Evolutionary conservation across 2,797 vertebrate genomes (phyloP), one percentile per base, ranked within the genome.

Genomic region (Chrysolophus pictus): DNA sequence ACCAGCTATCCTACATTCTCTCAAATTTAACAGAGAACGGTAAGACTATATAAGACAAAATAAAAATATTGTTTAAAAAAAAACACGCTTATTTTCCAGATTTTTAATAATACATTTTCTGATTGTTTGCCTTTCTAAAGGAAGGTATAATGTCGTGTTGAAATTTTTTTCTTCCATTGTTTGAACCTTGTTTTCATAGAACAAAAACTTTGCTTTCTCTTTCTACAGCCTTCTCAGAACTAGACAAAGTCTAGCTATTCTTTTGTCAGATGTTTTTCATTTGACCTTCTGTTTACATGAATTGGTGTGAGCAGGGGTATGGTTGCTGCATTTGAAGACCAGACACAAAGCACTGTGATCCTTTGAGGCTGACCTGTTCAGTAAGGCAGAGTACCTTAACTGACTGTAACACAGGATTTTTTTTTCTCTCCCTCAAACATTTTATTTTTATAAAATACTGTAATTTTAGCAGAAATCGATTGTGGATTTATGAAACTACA

Each of bases 11-110:
- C 98, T 99, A 74, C 99, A 99, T 97, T 99, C 99, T n/a, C 98
- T 99, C 91, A 99, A 99, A 97, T 99, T 99, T 98, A 99, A 99
- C 97, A 98, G 99, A 97, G 99, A 99, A 97, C 98, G 99, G 99
- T 99, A 97, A 98, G 98, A 77, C 53, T 55, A 4, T 58, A 19
- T 80, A 31, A 79, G 14, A 44, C 18, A 53, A 78, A 86, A 72
- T 3, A 88, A 35, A 42, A 22, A 4, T 4, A 24, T 68, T 13
- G 7, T 31, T 75, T 15, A n/a, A 49, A 73, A 58, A 39, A 29
- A 2, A 17, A 1, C 7, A 14, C 17, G 13, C n/a, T 64, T 31
- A 24, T 8, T 90, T 83, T 56, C 17, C 10, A 3, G 2, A 44
- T 88, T 93, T 87, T 35, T 84, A 44, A 6, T 22, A 55, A 47